These are phyloP conservation scores for Labeo calbasu DNA, from an alignment of 2,797 vertebrate species.

Conservation along the genomic window DNA sequence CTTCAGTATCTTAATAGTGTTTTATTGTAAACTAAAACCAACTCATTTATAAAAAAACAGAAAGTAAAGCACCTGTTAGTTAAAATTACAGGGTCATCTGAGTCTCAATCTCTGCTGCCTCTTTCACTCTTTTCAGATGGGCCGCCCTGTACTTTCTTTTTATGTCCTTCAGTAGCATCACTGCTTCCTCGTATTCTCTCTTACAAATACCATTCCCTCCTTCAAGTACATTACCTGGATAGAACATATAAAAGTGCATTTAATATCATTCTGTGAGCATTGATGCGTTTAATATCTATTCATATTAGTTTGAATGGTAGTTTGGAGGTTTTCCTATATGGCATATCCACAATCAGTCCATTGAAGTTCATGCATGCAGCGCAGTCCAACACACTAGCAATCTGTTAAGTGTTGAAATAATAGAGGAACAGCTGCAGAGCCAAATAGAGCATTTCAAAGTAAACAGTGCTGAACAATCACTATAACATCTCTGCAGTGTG, in stretches of 20 bases:
- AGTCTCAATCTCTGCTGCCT: constrained; percentile 48
- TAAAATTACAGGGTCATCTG: constrained; percentile 25
- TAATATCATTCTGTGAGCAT: background rate
- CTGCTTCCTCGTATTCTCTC: constrained; percentile 69
- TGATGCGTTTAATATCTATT: background rate
- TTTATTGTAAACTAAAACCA: background rate
- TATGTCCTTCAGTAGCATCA: constrained; percentile 71
- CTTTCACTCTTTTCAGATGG: constrained; percentile 63
- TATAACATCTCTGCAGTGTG: background rate
- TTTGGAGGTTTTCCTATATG: background rate
- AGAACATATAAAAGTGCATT: constrained; percentile 6
- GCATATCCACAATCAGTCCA: constrained; percentile 8
- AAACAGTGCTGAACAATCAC: constrained; percentile 30
- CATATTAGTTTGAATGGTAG: background rate
- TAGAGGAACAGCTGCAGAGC: constrained; percentile 42
- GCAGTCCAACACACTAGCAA: constrained; percentile 12
- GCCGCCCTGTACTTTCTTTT: constrained; percentile 69
- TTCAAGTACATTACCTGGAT: constrained; percentile 64
- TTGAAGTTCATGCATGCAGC: constrained; percentile 19
- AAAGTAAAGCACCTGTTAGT: background rate
- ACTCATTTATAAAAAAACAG: background rate
- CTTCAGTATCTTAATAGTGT: background rate
- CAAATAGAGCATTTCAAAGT: constrained; percentile 38
- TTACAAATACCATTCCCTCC: constrained; percentile 38
- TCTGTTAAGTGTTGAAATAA: constrained; percentile 53